Evolutionary conservation across 2,113 vertebrate genomes (phyloP).

Genomic region (Sinocyclocheilus anophthalmus): DNA sequence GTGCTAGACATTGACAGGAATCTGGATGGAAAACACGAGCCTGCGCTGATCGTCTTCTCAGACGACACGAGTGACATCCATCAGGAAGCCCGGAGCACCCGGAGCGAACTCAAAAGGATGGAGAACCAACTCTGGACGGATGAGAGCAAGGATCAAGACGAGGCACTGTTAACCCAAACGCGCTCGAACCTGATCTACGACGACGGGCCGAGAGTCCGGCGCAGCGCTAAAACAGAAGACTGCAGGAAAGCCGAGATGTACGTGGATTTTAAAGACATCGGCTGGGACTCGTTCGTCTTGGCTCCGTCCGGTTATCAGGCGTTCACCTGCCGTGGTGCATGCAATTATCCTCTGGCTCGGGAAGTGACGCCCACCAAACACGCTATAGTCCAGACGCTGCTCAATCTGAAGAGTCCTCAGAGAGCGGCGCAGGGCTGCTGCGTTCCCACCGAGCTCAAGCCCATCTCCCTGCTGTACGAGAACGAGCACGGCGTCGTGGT

Average conservation of each 20-base stretch:
- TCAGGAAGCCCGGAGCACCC: constrained; percentile 17
- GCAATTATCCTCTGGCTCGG: constrained; percentile 85
- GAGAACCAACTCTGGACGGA: constrained; percentile 73
- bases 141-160: constrained; percentile 71
- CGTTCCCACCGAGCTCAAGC: constrained; percentile 93
- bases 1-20: constrained; percentile 77
- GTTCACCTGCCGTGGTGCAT: constrained; percentile 89
- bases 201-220: constrained; percentile 84
- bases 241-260: constrained; percentile 90
- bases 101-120: constrained; percentile 39
- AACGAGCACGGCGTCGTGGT: constrained; percentile 89
- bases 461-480: constrained; percentile 93
- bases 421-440: constrained; percentile 91
- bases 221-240: constrained; percentile 85
- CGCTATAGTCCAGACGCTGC: constrained; percentile 90
- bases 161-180: constrained; percentile 81
- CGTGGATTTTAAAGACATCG: constrained; percentile 97
- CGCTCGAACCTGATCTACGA: constrained; percentile 89
- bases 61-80: constrained; percentile 83
- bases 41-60: constrained; percentile 90
- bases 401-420: constrained; percentile 86
- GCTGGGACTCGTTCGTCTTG: constrained; percentile 95
- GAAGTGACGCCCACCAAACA: constrained; percentile 93
- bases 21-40: constrained; percentile 80
- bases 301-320: constrained; percentile 90